These are phyloP conservation scores for Lucinisca nassula DNA, from an alignment of 2,888 invertebrate species.

Conservation along the genomic window DNA sequence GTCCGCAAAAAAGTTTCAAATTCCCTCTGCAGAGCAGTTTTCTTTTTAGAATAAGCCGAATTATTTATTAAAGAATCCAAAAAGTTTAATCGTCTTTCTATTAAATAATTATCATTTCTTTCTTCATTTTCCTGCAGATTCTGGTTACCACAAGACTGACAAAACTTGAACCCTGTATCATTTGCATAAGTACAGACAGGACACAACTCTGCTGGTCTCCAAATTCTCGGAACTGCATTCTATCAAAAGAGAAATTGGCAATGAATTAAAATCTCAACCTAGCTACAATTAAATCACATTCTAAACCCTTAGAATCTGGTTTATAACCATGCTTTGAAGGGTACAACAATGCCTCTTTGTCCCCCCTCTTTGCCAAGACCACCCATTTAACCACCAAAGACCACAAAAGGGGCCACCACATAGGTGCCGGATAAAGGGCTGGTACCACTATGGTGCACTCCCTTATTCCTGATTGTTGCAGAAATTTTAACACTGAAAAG, in stretches of 20 bases:
- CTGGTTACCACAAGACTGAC: neutral
- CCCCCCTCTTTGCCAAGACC: constrained; percentile 16
- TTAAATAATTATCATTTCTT: neutral
- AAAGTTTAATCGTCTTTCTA: neutral
- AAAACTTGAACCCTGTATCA: neutral
- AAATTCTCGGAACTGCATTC: neutral
- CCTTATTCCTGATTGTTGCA: neutral
- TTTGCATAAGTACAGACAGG: neutral
- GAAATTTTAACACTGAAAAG: constrained; percentile 37
- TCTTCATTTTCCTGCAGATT: neutral
- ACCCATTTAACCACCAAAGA: neutral
- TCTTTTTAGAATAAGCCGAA: neutral
- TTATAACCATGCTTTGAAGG: constrained; percentile 26
- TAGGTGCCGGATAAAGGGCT: constrained; percentile 8
- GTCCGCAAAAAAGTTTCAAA: neutral
- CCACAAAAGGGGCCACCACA: constrained; percentile 59
- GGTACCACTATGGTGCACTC: constrained; percentile 49
- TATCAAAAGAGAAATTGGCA: neutral
- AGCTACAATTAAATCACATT: constrained; percentile 16
- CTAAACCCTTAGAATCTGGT: constrained; percentile 20
- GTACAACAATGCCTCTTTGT: neutral
- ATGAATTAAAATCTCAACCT: constrained; percentile 11
- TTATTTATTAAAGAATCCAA: neutral
- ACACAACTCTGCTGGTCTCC: constrained; percentile 2
- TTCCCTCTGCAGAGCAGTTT: neutral